Percentiles rank a stretch among this genome's conserved stretches.
Conservation (phyloP, 2,888 invertebrate species). For the Philereme vetulata region DNA sequence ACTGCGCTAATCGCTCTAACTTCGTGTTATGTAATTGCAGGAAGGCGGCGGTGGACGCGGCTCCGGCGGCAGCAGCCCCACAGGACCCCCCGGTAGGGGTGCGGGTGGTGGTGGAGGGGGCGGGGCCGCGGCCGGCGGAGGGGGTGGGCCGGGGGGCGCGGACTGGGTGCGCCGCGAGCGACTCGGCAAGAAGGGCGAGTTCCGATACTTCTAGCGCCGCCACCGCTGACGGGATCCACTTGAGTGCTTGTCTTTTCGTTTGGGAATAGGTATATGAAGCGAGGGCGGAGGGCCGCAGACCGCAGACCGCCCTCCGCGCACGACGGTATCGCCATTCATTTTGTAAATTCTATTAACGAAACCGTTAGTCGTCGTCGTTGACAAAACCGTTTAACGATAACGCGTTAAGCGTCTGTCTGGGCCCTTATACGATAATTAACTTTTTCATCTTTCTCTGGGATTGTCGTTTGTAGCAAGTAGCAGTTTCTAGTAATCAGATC, state of each 20-base stretch:
- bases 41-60: constrained; percentile 73
- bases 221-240: constrained; percentile 4
- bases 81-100: constrained; percentile 64
- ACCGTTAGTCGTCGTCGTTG: background rate
- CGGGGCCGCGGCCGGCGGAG: too few relatives aligned
- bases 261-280: too few relatives aligned
- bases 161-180: constrained; percentile 95
- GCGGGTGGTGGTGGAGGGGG: constrained; percentile 74
- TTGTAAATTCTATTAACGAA: too few relatives aligned
- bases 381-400: background rate
- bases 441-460: too few relatives aligned
- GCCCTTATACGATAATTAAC: background rate
- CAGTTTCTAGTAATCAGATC: too few relatives aligned
- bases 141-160: constrained; percentile 82
- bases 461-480: too few relatives aligned
- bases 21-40: constrained; percentile 49
- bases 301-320: too few relatives aligned
- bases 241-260: background rate
- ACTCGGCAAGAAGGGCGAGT: constrained; percentile 97
- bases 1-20: background rate
- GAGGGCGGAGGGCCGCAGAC: too few relatives aligned
- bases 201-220: constrained; percentile 91
- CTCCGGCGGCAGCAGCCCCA: constrained; percentile 65
- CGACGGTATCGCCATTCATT: too few relatives aligned
- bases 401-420: background rate